Evolutionary conservation across 2,797 vertebrate species (phyloP).

Genomic region (Acrossocheilus wenchowensis): DNA sequence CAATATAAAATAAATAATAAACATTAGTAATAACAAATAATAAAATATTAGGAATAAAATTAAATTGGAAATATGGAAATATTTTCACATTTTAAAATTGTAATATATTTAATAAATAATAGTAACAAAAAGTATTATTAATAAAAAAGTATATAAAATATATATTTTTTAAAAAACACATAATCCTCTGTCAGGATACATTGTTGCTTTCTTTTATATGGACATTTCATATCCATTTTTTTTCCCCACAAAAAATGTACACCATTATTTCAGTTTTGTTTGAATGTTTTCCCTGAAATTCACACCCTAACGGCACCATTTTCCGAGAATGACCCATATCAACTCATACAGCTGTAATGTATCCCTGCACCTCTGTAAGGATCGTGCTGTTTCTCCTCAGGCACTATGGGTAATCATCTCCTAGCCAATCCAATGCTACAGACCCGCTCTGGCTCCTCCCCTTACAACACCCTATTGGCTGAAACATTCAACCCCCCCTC

Average conservation of each 20-base stretch:
- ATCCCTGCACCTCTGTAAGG: background rate
- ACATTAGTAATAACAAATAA: background rate
- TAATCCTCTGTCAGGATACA: too few relatives aligned
- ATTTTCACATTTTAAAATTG: too few relatives aligned
- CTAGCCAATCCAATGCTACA: slow-evolving; percentile 91
- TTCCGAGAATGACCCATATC: background rate
- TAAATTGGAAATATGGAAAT: too few relatives aligned
- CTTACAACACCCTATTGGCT: slow-evolving; percentile 90
- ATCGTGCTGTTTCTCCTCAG: slow-evolving; percentile 35
- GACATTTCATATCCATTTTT: background rate
- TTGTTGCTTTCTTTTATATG: background rate
- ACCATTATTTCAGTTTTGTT: too few relatives aligned
- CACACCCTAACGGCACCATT: background rate
- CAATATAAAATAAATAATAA: too few relatives aligned
- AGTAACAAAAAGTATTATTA: background rate
- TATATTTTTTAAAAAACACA: background rate
- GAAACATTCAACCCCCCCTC: slow-evolving; percentile 88
- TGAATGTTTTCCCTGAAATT: background rate
- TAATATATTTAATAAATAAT: background rate
- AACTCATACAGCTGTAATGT: slow-evolving; percentile 4
- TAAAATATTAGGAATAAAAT: background rate
- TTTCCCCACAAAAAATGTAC: background rate
- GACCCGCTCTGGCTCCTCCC: slow-evolving; percentile 87
- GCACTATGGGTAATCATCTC: slow-evolving; percentile 87
- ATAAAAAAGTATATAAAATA: background rate